A percentile compares a stretch with the other conserved stretches of the same genome.
Conservation (phyloP, 2,888 invertebrate genomes). For the Papilio demoleus region DNA sequence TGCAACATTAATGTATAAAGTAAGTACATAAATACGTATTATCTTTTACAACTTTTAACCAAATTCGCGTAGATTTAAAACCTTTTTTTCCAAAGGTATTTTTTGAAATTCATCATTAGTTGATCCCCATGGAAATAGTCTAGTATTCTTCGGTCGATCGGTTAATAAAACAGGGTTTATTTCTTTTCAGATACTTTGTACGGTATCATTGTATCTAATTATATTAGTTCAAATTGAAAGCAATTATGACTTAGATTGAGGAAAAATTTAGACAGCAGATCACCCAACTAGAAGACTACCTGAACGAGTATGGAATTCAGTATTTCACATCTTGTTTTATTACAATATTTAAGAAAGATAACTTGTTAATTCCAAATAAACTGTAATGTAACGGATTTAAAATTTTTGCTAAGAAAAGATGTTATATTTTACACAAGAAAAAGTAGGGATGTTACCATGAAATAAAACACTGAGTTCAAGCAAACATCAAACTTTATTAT, state of each 20-base stretch:
- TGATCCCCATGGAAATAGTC: conserved; percentile 23
- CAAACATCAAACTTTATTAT: conserved; percentile 73
- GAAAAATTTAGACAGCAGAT: neutral
- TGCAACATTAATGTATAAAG: conserved; percentile 65
- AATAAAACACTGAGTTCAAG: conserved; percentile 56
- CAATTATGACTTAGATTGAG: conserved; percentile 25
- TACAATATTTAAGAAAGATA: no score
- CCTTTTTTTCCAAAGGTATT: no score
- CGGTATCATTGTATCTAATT: conserved; percentile 70
- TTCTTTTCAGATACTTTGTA: conserved; percentile 65
- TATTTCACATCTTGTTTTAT: no score
- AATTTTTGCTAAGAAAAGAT: no score
- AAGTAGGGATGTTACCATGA: no score
- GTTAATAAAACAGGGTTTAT: neutral
- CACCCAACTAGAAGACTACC: neutral
- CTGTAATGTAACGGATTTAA: no score
- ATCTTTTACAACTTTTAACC: no score
- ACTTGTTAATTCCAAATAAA: no score
- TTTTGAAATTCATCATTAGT: no score
- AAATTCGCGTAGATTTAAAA: no score
- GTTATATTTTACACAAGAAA: no score
- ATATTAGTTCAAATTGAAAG: conserved; percentile 72
- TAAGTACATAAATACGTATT: conserved; percentile 46
- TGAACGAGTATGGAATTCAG: no score
- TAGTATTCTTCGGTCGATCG: neutral